Base-by-base conservation (phyloP, 2,113 vertebrate genomes). In the Rhynchopsitta pachyrhyncha region DNA sequence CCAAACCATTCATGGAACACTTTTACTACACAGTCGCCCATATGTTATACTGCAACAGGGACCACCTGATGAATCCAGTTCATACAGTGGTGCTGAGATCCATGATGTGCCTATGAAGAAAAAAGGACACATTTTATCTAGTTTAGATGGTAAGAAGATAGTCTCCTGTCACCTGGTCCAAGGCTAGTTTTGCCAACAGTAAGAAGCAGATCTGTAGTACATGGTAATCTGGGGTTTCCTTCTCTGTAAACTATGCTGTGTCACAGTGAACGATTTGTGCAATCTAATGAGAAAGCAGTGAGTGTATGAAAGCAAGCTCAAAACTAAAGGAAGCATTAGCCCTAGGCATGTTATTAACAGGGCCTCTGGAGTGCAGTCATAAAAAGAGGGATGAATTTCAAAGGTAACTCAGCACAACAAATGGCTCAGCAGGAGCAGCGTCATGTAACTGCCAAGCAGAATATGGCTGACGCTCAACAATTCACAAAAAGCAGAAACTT, bases 401-500 rank as follows among this genome's bases (percentile, higher is more conserved):
- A 97, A 98, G 98, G 98, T 98, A 98, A 97, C 96, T 75, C 90
- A 97, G 91, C 82, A 92, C 81, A 97, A 92, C 92, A 95, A 94
- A 92, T 74, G 96, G 93, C 90, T 8, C 15, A 97, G 89, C 59
- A 92, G 66, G 76, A 98, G 92, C 94, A 97, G 96, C 91, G 86
- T n/a, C 17, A 46, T 92, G 46, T 77, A 93, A 94, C 92, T 97
- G 98, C 98, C 98, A 98, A 97, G 87, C 95, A 86, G 97, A 97
- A 96, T 78, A 96, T 95, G 95, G 97, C 98, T 97, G 96, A 97
- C 12, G 42, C 88, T 98, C 95, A 97, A 97, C 97, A 98, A 97
- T 97, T 90, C 79, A 80, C 95, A 96, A 84, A 95, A 94, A 92
- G 97, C 97, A 98, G 98, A 98, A 98, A 97, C 95, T 92, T 69